Evolutionary conservation across 2,113 vertebrate genomes (phyloP).

Genomic region (Girardinichthys multiradiatus): DNA sequence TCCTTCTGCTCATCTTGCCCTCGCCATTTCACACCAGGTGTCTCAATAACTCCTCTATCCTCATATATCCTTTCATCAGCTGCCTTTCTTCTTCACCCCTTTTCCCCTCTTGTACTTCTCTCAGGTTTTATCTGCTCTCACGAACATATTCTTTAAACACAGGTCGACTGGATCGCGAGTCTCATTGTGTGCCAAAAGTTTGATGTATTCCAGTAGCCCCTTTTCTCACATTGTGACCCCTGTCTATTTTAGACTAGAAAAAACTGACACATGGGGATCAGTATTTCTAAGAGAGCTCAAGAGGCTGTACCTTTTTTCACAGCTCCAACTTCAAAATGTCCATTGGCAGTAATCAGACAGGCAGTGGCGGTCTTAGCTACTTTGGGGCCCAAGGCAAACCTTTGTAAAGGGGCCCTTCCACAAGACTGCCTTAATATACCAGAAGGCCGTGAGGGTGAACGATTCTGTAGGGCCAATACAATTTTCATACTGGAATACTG

Average conservation of each 20-base stretch:
- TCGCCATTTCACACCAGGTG: constrained; percentile 3
- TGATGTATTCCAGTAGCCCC: constrained; percentile 21
- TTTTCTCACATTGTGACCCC: not conserved
- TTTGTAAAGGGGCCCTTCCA: too few species aligned
- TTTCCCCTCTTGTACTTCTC: not conserved
- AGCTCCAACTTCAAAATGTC: constrained; percentile 1
- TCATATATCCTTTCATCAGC: not conserved
- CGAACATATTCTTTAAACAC: constrained; percentile 29
- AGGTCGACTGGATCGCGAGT: constrained; percentile 8
- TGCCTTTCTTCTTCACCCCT: constrained; percentile 10
- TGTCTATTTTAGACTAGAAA: not conserved
- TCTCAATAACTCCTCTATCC: not conserved
- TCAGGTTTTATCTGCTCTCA: constrained; percentile 15
- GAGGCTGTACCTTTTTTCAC: constrained; percentile 20
- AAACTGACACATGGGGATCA: constrained; percentile 8
- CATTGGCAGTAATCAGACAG: too few species aligned
- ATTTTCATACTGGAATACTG: too few species aligned
- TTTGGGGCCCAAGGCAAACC: too few species aligned
- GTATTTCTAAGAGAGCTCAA: constrained; percentile 27
- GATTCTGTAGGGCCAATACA: too few species aligned
- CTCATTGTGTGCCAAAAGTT: constrained; percentile 23
- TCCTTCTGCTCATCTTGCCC: constrained; percentile 4
- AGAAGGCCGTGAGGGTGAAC: too few species aligned
- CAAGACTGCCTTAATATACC: too few species aligned
- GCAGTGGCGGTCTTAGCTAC: too few species aligned